Conservation (phyloP, 2,888 invertebrate species). For the Macrosiphum euphorbiae region DNA sequence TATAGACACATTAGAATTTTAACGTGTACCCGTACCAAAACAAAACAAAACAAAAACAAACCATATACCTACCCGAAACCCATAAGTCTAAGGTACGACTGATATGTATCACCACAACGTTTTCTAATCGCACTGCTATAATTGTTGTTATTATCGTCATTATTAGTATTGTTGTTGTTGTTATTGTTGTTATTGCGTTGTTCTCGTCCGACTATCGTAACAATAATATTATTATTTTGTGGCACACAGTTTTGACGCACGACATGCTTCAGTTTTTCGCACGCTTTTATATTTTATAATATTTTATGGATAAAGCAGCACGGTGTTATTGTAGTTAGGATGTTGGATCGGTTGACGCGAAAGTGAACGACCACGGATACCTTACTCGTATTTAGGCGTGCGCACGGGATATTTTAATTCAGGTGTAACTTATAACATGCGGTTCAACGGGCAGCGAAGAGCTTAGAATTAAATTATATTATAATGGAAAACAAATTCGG, state of each 20-base stretch:
- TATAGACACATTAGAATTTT: slow-evolving; percentile 43
- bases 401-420: background rate
- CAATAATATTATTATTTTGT: background rate
- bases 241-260: background rate
- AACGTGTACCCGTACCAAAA: slow-evolving; percentile 48
- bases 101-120: slow-evolving; percentile 58
- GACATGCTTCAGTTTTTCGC: slow-evolving; percentile 33
- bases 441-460: background rate
- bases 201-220: background rate
- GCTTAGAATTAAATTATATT: background rate
- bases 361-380: background rate
- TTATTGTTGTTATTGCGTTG: background rate
- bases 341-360: background rate
- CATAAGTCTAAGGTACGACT: slow-evolving; percentile 65
- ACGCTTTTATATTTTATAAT: slow-evolving; percentile 33
- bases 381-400: background rate
- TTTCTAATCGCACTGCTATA: slow-evolving; percentile 31
- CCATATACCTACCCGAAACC: slow-evolving; percentile 47
- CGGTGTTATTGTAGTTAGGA: background rate
- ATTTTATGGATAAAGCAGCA: background rate
- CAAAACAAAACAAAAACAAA: slow-evolving; percentile 47
- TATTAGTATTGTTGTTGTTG: background rate
- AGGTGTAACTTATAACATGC: background rate
- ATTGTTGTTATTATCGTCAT: background rate
- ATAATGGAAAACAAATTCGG: background rate